Base-by-base conservation (phyloP, 2,888 invertebrate genomes). In the Apamea epomidion region DNA sequence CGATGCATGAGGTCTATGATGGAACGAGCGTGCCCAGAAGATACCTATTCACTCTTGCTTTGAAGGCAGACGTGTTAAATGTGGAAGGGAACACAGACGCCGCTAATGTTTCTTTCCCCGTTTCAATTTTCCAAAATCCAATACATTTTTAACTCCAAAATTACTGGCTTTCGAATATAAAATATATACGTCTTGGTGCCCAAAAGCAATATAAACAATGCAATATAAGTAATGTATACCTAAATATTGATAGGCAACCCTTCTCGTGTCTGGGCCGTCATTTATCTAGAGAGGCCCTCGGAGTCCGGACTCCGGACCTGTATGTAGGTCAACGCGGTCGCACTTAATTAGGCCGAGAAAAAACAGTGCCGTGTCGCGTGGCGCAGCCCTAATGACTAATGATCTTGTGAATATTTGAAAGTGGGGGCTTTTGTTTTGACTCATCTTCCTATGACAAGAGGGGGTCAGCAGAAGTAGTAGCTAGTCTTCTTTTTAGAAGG, bases 271-370 rank as follows among this genome's bases (percentile, higher is more conserved):
- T 73, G 45, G 73, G 68, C 64, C 77, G 70, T 67, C 86, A 90
- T 91, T 92, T 90, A 90, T 91, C 87, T 89, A 76, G 77, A 86
- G 89, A 81, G 81, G 64, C 85, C 51, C 78, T 77, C 67, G 60
- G 80, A 42, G 54, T 68, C 60, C 64, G 69, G 73, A 16, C 78
- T 75, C 37, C 32, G 48, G 48, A 85, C 84, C 83, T 79, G 80
- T 83, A 93, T 88, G 90, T 93, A 91, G 93, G 93, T 93, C 93
- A 92, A 90, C 78, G 87, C 83, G 74, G 78, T 76, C 87, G 48
- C 89, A 90, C 90, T 91, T 90, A 91, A 91, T 92, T 91, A 88
- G 90, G 80, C 83, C 71, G 58, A 86, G 85, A 85, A 83, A 89
- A 86, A 82, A 77, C 73, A 77, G 65, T 74, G 14, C 14, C 37